Conservation (phyloP, 2,113 vertebrate genomes). For the Rynchops niger region DNA sequence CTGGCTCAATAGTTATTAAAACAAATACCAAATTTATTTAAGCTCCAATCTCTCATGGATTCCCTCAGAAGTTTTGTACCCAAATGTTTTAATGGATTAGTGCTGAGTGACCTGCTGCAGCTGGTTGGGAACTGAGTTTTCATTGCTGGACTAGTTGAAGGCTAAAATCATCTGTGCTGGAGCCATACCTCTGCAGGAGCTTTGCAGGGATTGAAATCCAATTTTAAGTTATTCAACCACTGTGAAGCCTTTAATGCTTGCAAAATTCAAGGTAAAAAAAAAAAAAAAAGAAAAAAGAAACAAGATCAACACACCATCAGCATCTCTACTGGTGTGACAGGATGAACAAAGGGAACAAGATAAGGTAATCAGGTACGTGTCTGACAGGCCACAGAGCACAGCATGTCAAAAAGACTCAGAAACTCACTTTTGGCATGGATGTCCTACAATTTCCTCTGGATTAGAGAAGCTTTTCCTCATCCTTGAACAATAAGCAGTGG, state of each 20-base stretch:
- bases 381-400: neutral
- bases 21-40: neutral
- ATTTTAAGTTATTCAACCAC: neutral
- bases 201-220: constrained; percentile 16
- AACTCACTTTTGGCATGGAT: neutral
- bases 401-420: neutral
- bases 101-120: neutral
- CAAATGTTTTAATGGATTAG: neutral
- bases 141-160: neutral
- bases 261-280: neutral
- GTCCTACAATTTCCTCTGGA: neutral
- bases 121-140: neutral
- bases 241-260: neutral
- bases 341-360: neutral
- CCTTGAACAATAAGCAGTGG: neutral
- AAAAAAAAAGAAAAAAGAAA: neutral
- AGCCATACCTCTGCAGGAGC: neutral
- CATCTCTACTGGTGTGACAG: neutral
- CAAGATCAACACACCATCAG: neutral
- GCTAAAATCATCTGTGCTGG: neutral
- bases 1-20: neutral
- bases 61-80: neutral
- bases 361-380: neutral
- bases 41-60: neutral
- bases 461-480: neutral